Conservation (phyloP, 2,113 vertebrate species). For the Ornithorhynchus anatinus region DNA sequence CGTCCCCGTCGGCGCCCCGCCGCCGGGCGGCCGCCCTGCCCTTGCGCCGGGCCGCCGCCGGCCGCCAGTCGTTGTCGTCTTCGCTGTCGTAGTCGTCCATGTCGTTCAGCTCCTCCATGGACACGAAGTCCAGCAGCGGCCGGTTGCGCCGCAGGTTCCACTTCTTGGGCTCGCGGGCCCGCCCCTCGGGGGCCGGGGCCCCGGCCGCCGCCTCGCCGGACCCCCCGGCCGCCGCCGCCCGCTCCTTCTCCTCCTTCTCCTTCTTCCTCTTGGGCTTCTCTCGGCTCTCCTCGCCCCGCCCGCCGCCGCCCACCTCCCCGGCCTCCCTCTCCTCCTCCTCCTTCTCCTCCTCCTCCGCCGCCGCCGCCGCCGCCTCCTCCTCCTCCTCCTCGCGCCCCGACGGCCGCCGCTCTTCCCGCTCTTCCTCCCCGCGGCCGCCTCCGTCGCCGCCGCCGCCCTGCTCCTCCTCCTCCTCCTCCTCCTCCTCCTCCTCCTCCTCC, state of each 20-base stretch:
- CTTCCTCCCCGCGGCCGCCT: conserved; percentile 78
- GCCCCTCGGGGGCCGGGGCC: conserved; percentile 70
- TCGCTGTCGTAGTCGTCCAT: conserved; percentile 99
- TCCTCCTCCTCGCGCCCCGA: conserved; percentile 81
- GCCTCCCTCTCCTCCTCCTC: conserved; percentile 53
- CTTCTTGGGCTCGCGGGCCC: conserved; percentile 89
- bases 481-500: conserved; percentile 74
- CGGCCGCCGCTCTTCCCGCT: conserved; percentile 71
- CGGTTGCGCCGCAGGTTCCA: conserved; percentile 97
- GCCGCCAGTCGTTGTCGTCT: conserved; percentile 97
- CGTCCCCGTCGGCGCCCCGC: conserved; percentile 83
- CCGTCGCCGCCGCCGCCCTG: conserved; percentile 80
- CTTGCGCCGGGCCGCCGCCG: conserved; percentile 85
- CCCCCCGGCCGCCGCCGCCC: neutral
- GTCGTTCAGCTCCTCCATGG: conserved; percentile 95
- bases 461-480: conserved; percentile 71
- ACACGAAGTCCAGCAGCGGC: conserved; percentile 92
- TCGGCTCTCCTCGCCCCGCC: conserved; percentile 67
- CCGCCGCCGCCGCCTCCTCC: conserved; percentile 79
- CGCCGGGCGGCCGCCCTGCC: conserved; percentile 77
- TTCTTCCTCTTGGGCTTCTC: conserved; percentile 80
- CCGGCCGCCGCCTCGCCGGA: conserved; percentile 10
- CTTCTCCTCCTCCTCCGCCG: conserved; percentile 65
- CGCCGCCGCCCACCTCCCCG: conserved; percentile 62
- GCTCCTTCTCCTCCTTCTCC: conserved; percentile 64